Percentiles rank a stretch among this genome's conserved stretches.
These are phyloP conservation scores for Microtus oregoni DNA, from an alignment of 2,113 vertebrate species.

Conservation along the genomic window DNA sequence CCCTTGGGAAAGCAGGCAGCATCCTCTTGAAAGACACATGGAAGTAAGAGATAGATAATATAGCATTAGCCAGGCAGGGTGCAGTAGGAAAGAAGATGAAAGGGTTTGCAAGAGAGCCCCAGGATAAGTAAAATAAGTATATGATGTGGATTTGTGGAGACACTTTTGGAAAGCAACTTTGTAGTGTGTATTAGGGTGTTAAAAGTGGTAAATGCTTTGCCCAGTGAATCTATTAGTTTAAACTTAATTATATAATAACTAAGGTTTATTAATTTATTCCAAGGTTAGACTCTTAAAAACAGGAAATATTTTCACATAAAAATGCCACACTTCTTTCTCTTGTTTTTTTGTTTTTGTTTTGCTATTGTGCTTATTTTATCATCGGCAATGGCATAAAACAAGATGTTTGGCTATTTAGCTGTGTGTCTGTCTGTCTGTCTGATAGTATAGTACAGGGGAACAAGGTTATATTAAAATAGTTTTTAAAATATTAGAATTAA, in stretches of 20 bases:
- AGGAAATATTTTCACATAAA: conserved; percentile 21
- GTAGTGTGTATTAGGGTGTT: background rate
- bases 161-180: background rate
- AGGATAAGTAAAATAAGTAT: background rate
- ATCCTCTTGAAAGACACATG: background rate
- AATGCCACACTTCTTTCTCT: background rate
- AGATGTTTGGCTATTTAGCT: background rate
- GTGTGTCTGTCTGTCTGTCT: background rate
- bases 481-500: background rate
- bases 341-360: background rate
- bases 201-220: background rate
- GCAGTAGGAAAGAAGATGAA: background rate
- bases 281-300: conserved; percentile 23
- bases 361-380: background rate
- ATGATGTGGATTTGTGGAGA: background rate
- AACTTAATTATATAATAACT: background rate
- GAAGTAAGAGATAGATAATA: background rate
- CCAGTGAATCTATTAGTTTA: background rate
- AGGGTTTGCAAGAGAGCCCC: background rate
- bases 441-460: background rate
- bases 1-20: background rate
- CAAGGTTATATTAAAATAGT: background rate
- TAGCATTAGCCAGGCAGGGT: background rate
- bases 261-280: background rate
- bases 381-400: background rate